These are phyloP conservation scores for Pundamilia nyererei DNA, from an alignment of 2,113 vertebrate genomes.

Conservation along the genomic window DNA sequence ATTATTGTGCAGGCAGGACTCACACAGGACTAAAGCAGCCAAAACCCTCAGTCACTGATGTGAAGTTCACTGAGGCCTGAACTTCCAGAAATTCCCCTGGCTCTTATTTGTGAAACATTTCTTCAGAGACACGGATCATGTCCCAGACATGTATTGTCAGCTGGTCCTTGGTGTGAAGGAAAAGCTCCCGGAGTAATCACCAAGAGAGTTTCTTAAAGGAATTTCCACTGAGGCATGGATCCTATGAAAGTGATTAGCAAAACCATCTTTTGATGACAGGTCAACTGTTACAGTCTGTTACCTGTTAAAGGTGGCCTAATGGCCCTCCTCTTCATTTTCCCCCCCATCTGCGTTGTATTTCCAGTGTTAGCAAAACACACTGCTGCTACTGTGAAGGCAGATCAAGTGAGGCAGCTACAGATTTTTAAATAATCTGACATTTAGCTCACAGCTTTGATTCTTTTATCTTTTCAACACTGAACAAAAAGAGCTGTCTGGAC, in stretches of 20 bases:
- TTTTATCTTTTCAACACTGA: neutral
- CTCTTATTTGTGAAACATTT: slow-evolving; percentile 31
- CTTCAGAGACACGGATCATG: slow-evolving; percentile 9
- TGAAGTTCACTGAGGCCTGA: slow-evolving; percentile 3
- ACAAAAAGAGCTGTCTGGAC: neutral
- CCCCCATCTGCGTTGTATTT: neutral
- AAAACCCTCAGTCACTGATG: slow-evolving; percentile 2
- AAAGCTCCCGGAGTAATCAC: slow-evolving; percentile 4
- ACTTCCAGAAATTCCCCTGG: slow-evolving; percentile 12
- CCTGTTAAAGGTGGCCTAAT: neutral
- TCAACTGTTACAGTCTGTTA: neutral
- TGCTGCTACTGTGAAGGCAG: neutral
- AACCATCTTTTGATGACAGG: slow-evolving; percentile 5
- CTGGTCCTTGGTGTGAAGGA: neutral
- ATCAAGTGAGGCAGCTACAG: neutral
- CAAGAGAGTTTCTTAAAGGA: slow-evolving; percentile 1
- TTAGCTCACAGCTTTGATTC: neutral
- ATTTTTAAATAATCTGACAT: neutral
- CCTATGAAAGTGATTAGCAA: slow-evolving; percentile 15
- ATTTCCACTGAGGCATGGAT: neutral
- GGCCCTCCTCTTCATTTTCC: neutral
- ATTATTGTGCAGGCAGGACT: neutral
- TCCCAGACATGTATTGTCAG: slow-evolving; percentile 33
- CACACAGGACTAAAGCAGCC: neutral
- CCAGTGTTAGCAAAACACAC: neutral